A percentile compares a stretch with the other conserved stretches of the same genome.
Evolutionary conservation across 1,140 invertebrate genomes (phyloP).

Genomic region (Drosophila parvula): DNA sequence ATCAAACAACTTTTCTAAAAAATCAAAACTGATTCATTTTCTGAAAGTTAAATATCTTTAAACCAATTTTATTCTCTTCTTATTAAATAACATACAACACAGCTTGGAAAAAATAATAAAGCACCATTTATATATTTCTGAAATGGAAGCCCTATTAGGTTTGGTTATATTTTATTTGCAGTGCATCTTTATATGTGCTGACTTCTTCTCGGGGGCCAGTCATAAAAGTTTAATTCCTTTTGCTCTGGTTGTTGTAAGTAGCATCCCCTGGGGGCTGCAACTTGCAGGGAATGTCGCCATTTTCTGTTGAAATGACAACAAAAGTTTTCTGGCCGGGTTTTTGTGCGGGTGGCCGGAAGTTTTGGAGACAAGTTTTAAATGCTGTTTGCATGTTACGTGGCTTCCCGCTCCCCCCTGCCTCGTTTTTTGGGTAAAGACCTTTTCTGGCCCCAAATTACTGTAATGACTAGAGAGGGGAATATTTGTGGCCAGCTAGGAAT

Average conservation of each 20-base stretch:
- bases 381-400: conserved; percentile 77
- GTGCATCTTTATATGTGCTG: conserved; percentile 11
- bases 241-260: conserved; percentile 61
- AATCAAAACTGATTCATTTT: too few species aligned
- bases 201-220: conserved; percentile 57
- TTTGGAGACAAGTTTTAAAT: conserved; percentile 77
- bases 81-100: too few species aligned
- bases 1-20: too few species aligned
- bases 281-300: conserved; percentile 67
- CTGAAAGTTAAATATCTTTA: too few species aligned
- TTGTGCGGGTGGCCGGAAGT: conserved; percentile 31
- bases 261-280: conserved; percentile 62
- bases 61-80: too few species aligned
- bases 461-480: conserved; percentile 55
- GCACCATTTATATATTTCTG: not conserved
- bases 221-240: conserved; percentile 68
- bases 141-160: too few species aligned
- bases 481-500: conserved; percentile 35
- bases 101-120: not conserved
- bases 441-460: conserved; percentile 60
- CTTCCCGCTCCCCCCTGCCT: conserved; percentile 13
- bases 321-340: conserved; percentile 60
- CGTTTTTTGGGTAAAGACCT: conserved; percentile 19
- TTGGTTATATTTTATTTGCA: not conserved
- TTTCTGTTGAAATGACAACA: conserved; percentile 75